A percentile compares a stretch with the other conserved stretches of the same genome.
Evolutionary conservation across 2,113 vertebrate genomes (phyloP).

Genomic region (Tachuris rubrigastra): DNA sequence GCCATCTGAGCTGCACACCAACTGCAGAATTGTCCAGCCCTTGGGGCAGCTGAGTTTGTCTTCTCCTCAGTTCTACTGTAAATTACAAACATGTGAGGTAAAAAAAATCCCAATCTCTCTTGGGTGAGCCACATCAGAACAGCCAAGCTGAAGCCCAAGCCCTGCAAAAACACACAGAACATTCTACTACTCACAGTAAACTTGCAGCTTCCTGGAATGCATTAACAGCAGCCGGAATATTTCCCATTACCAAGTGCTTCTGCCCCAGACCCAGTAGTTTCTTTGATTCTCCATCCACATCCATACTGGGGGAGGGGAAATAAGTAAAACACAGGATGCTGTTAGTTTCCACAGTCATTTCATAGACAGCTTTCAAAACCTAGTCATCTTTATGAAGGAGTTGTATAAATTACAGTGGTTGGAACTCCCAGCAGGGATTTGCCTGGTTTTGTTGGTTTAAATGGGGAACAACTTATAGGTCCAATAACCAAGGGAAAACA

Average conservation of each 20-base stretch:
- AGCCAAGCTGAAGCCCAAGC: background rate
- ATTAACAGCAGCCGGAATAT: slow-evolving; percentile 89
- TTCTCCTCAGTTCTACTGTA: background rate
- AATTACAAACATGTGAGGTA: fast-evolving
- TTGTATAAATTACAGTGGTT: fast-evolving
- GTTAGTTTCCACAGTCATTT: background rate
- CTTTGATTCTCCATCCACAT: slow-evolving; percentile 91
- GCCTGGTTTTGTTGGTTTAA: background rate
- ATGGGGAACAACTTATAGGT: background rate
- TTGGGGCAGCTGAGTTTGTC: background rate
- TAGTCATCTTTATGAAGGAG: background rate
- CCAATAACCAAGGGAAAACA: background rate
- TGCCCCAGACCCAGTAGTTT: slow-evolving; percentile 93
- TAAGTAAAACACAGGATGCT: background rate
- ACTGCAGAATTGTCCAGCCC: background rate
- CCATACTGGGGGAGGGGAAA: slow-evolving; percentile 51
- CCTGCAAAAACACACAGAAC: background rate
- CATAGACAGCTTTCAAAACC: background rate
- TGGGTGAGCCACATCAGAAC: background rate
- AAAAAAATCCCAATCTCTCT: background rate
- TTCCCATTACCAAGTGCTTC: slow-evolving; percentile 93
- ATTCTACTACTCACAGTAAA: slow-evolving; percentile 86
- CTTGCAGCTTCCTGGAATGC: slow-evolving; percentile 95
- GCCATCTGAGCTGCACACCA: background rate
- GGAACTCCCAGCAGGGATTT: background rate